Evolutionary conservation across 2,888 invertebrate species (phyloP), one percentile per base, ranked within the genome.

Genomic region (Arenicola marina): DNA sequence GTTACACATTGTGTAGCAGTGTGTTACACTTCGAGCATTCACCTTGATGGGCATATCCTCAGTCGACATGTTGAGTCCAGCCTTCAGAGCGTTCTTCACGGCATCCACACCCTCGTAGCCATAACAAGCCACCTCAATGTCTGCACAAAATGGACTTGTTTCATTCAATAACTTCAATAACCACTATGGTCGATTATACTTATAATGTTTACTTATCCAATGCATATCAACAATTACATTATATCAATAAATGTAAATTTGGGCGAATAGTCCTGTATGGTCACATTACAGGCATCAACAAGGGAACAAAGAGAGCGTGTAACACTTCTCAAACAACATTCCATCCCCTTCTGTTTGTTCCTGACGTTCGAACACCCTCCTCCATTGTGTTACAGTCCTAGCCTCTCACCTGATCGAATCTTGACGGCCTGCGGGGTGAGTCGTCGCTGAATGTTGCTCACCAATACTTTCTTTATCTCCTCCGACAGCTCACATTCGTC

Each of bases 91-190:
- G 59, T 77, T 78, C 83, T 99, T 95, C 0, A 99, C 97, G 2
- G 99, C 99, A 85, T 99, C 98, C 71, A 99, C 97, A 51, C 99
- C 99, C 83, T 99, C 98, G 78, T 98, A 99, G 1, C 93, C 92
- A 76, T 94, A 96, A 83, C 95, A 95, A 0, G 93, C 92, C 71
- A 95, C 94, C 84, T 95, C 93, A 75, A 96, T 91, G 77, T 87
- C 86, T 84, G 71, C n/a, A n/a, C n/a, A n/a, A n/a, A n/a, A n/a
- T n/a, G n/a, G n/a, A n/a, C n/a, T n/a, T n/a, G n/a, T n/a, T n/a
- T n/a, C n/a, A n/a, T n/a, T n/a, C n/a, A n/a, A n/a, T n/a, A n/a
- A n/a, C n/a, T n/a, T n/a, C n/a, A n/a, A n/a, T n/a, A n/a, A n/a
- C n/a, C n/a, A n/a, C n/a, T n/a, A n/a, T n/a, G n/a, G n/a, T n/a